These are phyloP conservation scores for Calidris pugnax DNA, from an alignment of 2,113 vertebrate species.

Conservation along the genomic window DNA sequence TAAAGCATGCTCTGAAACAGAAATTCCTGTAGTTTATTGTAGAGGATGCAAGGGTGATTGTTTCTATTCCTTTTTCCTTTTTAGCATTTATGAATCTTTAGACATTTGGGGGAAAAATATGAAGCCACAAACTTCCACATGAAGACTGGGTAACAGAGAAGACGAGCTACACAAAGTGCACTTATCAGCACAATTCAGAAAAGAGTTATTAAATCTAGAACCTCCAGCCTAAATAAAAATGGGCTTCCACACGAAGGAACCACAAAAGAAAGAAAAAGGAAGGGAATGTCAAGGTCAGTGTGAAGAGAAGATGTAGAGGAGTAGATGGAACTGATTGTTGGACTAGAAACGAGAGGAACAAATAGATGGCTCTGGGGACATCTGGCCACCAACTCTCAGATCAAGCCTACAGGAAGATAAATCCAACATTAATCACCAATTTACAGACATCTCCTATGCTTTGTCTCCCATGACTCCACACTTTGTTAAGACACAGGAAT, in stretches of 20 bases:
- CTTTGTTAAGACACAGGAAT: background rate
- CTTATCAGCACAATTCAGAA: background rate
- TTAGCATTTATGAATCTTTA: background rate
- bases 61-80: background rate
- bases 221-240: background rate
- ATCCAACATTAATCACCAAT: background rate
- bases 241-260: background rate
- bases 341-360: background rate
- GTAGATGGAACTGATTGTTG: background rate
- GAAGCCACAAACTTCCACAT: background rate
- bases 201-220: background rate
- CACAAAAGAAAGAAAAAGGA: background rate
- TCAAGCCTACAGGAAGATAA: background rate
- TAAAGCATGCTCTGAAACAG: background rate
- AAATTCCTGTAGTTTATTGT: background rate
- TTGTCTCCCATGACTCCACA: background rate
- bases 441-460: background rate
- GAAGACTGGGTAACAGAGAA: background rate
- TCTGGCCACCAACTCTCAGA: background rate
- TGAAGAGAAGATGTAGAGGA: background rate
- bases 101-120: background rate
- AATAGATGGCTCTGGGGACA: background rate
- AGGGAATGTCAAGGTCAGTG: background rate
- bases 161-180: background rate
- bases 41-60: background rate